phyloP scores from a whole-genome alignment of 2,113 vertebrate genomes.

The Myanophis thanlyinensis region DNA sequence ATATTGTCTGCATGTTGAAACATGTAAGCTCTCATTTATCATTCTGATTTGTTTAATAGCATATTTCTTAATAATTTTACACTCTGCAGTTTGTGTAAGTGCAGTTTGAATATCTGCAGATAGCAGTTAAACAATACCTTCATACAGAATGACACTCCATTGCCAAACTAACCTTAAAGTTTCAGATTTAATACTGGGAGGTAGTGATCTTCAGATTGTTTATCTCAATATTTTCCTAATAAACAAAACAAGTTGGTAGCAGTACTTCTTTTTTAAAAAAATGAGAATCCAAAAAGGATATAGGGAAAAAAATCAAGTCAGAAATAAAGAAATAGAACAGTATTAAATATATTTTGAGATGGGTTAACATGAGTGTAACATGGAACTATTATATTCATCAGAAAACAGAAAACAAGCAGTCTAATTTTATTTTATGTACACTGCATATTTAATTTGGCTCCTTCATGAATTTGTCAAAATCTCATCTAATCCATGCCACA shows the following conservation, averaged over 20 bases:
- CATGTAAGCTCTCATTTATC: fast-evolving
- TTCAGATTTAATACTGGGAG: neutral
- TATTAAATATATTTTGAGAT: neutral
- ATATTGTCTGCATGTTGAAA: slow-evolving; percentile 31
- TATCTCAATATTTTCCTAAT: neutral
- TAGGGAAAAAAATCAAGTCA: neutral
- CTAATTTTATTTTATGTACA: neutral
- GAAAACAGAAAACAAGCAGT: neutral
- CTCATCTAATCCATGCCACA: neutral
- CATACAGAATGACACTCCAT: neutral
- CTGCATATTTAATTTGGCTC: neutral
- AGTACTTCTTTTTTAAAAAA: neutral
- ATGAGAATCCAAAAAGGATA: neutral
- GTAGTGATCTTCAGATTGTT: neutral
- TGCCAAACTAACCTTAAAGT: neutral
- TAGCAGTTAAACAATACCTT: neutral
- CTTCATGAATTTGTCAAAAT: neutral
- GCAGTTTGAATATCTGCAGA: neutral
- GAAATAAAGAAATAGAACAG: neutral
- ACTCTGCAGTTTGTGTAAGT: neutral
- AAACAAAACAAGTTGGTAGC: neutral
- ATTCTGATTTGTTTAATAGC: fast-evolving
- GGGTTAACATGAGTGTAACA: neutral
- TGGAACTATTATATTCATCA: neutral
- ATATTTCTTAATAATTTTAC: neutral